phyloP scores from a whole-genome alignment of 2,888 invertebrate species.

The Diarsia brunnea region DNA sequence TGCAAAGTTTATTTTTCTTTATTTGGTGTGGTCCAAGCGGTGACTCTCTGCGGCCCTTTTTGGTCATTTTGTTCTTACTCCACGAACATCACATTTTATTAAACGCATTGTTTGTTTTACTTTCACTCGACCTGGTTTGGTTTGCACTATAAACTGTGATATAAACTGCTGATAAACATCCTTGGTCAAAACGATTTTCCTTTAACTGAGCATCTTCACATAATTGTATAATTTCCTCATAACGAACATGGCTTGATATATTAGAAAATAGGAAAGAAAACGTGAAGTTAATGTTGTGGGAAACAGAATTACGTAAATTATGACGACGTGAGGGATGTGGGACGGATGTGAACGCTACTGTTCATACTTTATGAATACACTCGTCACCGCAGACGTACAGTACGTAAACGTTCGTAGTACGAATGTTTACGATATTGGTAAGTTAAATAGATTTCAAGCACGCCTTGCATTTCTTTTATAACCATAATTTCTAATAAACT shows the following conservation, averaged over 20 bases:
- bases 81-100: slow-evolving; percentile 42
- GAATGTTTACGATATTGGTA: slow-evolving; percentile 5
- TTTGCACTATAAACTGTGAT: slow-evolving; percentile 24
- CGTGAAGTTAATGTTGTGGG: slow-evolving; percentile 64
- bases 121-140: slow-evolving; percentile 63
- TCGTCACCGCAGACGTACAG: background rate
- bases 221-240: slow-evolving; percentile 17
- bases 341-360: slow-evolving; percentile 18
- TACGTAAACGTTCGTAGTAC: too few species aligned
- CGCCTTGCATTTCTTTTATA: slow-evolving; percentile 1
- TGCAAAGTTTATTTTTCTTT: slow-evolving; percentile 64
- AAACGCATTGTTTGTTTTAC: slow-evolving; percentile 57
- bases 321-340: slow-evolving; percentile 28
- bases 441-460: slow-evolving; percentile 4
- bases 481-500: slow-evolving; percentile 25
- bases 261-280: slow-evolving; percentile 83
- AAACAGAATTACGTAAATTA: slow-evolving; percentile 75
- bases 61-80: slow-evolving; percentile 54
- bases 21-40: slow-evolving; percentile 46
- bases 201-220: background rate
- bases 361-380: slow-evolving; percentile 6
- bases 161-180: slow-evolving; percentile 9
- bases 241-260: slow-evolving; percentile 62
- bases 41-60: slow-evolving; percentile 54
- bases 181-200: background rate